Evolutionary conservation across 1,140 invertebrate genomes (phyloP), one percentile per base, ranked within the genome.

Genomic region (Goniozus legneri): DNA sequence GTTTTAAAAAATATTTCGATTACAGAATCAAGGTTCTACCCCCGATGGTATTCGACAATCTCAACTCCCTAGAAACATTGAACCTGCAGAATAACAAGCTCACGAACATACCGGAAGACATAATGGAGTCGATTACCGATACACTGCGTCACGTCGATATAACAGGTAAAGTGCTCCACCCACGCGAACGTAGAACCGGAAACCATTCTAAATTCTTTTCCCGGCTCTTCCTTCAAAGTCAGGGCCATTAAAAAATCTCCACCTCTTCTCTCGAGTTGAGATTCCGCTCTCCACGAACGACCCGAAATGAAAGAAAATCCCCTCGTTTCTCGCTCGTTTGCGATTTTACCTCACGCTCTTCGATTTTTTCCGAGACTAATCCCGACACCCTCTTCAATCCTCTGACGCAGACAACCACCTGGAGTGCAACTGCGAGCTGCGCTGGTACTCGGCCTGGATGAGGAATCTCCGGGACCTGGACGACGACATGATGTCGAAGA

Each of bases 371-470:
- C n/a, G n/a, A n/a, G n/a, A n/a, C n/a, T n/a, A n/a, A n/a, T n/a
- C n/a, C n/a, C n/a, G n/a, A n/a, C n/a, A n/a, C n/a, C n/a, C n/a
- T n/a, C n/a, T n/a, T n/a, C n/a, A n/a, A n/a, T n/a, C n/a, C n/a
- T n/a, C n/a, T n/a, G n/a, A n/a, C n/a, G n/a, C n/a, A 94, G 92
- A 92, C 76, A 95, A 95, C 72, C 91, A 90, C 1, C 69, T 95
- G 52, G 77, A 86, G 31, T 95, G 92, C 65, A 86, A 90, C 54
- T 95, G 92, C 64, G 86, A 92, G 52, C 75, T 95, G 34, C 81
- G 83, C 35, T 95, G 92, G 92, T 90, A 92, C 67, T 81, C 84
- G 31, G 82, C 82, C 27, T 91, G 91, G 85, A 66, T 92, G 53
- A 80, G 82, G 37, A 84, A 82, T 47, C 77, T 89, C 2, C 80